Evolutionary conservation across 1,140 invertebrate species (phyloP), one percentile per base, ranked within the genome.

Genomic region (Elysia chlorotica): DNA sequence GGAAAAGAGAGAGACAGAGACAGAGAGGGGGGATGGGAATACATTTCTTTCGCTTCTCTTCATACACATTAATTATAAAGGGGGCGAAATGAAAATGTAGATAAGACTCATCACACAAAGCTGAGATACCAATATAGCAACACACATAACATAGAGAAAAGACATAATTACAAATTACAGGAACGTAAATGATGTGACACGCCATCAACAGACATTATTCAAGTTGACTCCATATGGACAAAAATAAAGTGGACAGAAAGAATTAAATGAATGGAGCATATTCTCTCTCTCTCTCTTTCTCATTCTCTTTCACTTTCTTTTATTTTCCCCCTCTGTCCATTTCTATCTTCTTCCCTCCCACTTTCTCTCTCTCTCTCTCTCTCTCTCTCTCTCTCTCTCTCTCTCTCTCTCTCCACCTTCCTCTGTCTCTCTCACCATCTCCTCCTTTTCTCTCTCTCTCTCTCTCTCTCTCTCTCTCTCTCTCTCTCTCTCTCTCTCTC

Each of bases 1-100:
- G 33, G 61, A n/a, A 35, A 30, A 67, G 65, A 65, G 35, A 37
- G 35, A 65, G 62, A 65, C 2, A 14, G 35, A 65, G 31, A 65
- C 2, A 6, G 35, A 65, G 31, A 37, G 17, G 23, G 23, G 19
- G 10, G 23, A 65, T 2, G 23, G 38, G 4, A 38, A 23, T n/a
- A n/a, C n/a, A n/a, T n/a, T n/a, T n/a, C n/a, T n/a, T n/a, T n/a
- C n/a, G n/a, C n/a, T n/a, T n/a, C n/a, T n/a, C n/a, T n/a, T n/a
- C n/a, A n/a, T n/a, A n/a, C n/a, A n/a, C n/a, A n/a, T n/a, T n/a
- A n/a, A n/a, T n/a, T n/a, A n/a, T n/a, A n/a, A n/a, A n/a, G n/a
- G n/a, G n/a, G n/a, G n/a, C n/a, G n/a, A n/a, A n/a, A n/a, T n/a
- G n/a, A n/a, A n/a, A n/a, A n/a, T n/a, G n/a, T n/a, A n/a, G n/a